Conservation (phyloP, 2,113 vertebrate genomes). For the Hucho hucho region DNA sequence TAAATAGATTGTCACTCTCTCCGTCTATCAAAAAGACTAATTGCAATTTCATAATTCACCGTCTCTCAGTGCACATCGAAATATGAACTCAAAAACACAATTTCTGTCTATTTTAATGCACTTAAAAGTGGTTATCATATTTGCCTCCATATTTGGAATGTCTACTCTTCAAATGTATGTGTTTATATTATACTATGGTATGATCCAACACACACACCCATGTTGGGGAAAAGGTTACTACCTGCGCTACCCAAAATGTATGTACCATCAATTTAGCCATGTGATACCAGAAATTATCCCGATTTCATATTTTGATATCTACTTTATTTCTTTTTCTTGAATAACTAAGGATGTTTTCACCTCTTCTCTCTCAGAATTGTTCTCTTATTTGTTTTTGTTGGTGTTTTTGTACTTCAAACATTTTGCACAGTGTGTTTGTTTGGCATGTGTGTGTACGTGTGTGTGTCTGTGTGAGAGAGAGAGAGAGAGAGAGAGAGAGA, state of each 20-base stretch:
- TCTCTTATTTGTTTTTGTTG: constrained; percentile 25
- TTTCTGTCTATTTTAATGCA: constrained; percentile 33
- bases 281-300: constrained; percentile 45
- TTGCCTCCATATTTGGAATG: constrained; percentile 34
- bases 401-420: constrained; percentile 33
- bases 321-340: constrained; percentile 24
- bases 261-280: constrained; percentile 37
- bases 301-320: constrained; percentile 51
- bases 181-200: no score
- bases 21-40: constrained; percentile 34
- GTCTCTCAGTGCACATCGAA: constrained; percentile 41
- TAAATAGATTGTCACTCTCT: constrained; percentile 50
- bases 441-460: constrained; percentile 18
- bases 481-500: constrained; percentile 5
- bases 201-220: no score
- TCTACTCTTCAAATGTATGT: not conserved
- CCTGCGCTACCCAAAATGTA: no score
- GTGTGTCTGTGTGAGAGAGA: constrained; percentile 16
- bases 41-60: constrained; percentile 38
- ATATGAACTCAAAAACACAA: constrained; percentile 25
- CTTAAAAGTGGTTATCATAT: constrained; percentile 16
- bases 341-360: constrained; percentile 1
- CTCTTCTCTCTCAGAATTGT: constrained; percentile 1
- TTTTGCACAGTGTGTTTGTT: constrained; percentile 65
- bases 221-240: no score